Conservation (phyloP, 2,113 vertebrate genomes). For the Spermophilus dauricus region DNA sequence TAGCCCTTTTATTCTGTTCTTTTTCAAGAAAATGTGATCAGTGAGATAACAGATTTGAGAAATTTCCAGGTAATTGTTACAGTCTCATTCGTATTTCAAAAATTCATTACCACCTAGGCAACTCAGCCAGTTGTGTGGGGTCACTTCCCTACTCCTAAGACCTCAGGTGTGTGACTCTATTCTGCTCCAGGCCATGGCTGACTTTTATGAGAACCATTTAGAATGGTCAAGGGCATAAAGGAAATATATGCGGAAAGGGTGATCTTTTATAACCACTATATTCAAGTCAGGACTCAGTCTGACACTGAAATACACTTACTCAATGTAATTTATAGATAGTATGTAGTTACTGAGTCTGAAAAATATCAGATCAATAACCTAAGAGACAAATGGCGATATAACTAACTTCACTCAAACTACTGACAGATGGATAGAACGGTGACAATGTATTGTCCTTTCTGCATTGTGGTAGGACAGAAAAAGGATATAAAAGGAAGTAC, state of each 20-base stretch:
- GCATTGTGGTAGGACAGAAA: conserved; percentile 63
- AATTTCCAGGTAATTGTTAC: conserved; percentile 19
- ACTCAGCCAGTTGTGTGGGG: neutral
- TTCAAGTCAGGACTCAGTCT: conserved; percentile 77
- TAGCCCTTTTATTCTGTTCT: neutral
- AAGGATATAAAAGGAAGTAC: conserved; percentile 72
- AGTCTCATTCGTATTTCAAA: conserved; percentile 56
- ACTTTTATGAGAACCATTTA: conserved; percentile 80
- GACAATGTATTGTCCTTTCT: conserved; percentile 64
- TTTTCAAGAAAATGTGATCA: neutral
- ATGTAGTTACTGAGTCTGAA: conserved; percentile 81
- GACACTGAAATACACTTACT: conserved; percentile 79
- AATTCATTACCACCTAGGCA: neutral
- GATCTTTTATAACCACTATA: conserved; percentile 80
- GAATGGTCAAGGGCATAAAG: conserved; percentile 81
- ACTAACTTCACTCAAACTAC: conserved; percentile 75
- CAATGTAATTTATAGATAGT: conserved; percentile 84
- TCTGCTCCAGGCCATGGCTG: conserved; percentile 11
- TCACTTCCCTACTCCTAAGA: neutral
- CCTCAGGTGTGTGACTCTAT: conserved; percentile 39
- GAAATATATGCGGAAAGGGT: conserved; percentile 80
- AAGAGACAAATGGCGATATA: conserved; percentile 81
- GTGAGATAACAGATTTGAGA: neutral
- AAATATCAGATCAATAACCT: conserved; percentile 84
- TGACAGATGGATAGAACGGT: conserved; percentile 77